A percentile compares a stretch with the other conserved stretches of the same genome.
Conservation (phyloP, 2,888 invertebrate genomes). For the Eristalis pertinax region DNA sequence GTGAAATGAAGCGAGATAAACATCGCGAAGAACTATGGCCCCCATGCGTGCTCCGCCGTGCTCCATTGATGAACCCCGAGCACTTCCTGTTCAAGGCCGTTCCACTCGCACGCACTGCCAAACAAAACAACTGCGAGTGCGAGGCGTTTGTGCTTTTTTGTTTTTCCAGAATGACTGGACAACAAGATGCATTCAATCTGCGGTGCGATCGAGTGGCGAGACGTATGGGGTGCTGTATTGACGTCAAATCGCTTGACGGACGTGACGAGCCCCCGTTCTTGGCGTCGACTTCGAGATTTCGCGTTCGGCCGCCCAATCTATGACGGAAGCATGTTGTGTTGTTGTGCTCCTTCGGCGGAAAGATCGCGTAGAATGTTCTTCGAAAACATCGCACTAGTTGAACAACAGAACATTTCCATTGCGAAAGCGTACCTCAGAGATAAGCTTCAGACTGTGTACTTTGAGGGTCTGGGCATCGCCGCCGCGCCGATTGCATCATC, state of each 20-base stretch:
- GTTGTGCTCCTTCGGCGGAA: not conserved
- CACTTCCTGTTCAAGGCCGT: not conserved
- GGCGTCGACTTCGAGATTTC: not conserved
- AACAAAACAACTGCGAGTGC: too few relatives aligned
- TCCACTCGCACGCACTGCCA: not conserved
- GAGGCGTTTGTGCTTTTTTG: too few relatives aligned
- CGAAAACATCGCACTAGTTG: not conserved
- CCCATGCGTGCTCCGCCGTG: not conserved
- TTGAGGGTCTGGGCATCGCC: too few relatives aligned
- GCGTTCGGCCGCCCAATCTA: too few relatives aligned
- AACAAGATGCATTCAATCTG: constrained; percentile 25
- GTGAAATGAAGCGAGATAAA: not conserved
- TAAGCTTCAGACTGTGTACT: constrained; percentile 3
- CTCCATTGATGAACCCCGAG: not conserved
- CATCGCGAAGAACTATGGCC: not conserved
- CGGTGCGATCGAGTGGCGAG: not conserved
- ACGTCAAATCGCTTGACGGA: constrained; percentile 39
- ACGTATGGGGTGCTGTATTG: constrained; percentile 20
- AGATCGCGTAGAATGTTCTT: not conserved
- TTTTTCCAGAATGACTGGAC: constrained; percentile 3
- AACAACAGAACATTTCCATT: constrained; percentile 26
- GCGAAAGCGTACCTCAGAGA: constrained; percentile 19
- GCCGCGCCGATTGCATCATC: too few relatives aligned
- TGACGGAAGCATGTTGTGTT: not conserved
- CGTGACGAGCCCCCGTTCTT: constrained; percentile 31